Evolutionary conservation across 2,888 invertebrate genomes (phyloP).

Genomic region (Pseudococcus jackbeardsleyi): DNA sequence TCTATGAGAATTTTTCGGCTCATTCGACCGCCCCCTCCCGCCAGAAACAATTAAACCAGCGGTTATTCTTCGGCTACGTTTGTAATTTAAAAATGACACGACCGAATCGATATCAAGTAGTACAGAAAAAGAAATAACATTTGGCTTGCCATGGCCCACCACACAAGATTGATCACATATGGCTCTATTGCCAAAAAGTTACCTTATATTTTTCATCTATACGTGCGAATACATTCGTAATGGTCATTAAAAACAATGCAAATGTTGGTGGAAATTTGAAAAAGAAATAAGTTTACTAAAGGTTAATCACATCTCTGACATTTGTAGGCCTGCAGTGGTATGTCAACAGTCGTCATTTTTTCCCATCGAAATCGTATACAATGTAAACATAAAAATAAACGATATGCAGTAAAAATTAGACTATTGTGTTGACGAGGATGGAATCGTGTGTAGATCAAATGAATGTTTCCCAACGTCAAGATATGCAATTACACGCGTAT

Average conservation of each 20-base stretch:
- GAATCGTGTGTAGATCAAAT: neutral
- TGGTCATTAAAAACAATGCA: neutral
- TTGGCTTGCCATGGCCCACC: neutral
- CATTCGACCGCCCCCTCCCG: neutral
- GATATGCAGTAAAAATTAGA: too few species aligned
- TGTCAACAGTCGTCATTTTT: neutral
- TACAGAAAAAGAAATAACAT: neutral
- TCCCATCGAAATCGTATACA: neutral
- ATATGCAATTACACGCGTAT: neutral
- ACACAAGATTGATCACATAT: neutral
- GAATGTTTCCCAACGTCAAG: neutral
- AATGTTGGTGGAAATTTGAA: neutral
- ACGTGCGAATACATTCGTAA: neutral
- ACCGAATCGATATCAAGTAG: slow-evolving; percentile 1
- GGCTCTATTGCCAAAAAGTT: neutral
- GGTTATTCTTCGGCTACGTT: slow-evolving; percentile 35
- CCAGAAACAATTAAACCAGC: slow-evolving; percentile 22
- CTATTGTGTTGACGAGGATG: neutral
- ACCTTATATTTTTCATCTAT: neutral
- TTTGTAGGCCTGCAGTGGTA: neutral
- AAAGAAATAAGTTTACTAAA: neutral
- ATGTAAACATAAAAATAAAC: too few species aligned
- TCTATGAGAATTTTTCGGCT: slow-evolving; percentile 47
- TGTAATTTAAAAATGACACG: slow-evolving; percentile 37
- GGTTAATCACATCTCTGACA: slow-evolving; percentile 25